Evolutionary conservation across 2,888 invertebrate species (phyloP), one percentile per base, ranked within the genome.

Genomic region (Dugesia japonica): DNA sequence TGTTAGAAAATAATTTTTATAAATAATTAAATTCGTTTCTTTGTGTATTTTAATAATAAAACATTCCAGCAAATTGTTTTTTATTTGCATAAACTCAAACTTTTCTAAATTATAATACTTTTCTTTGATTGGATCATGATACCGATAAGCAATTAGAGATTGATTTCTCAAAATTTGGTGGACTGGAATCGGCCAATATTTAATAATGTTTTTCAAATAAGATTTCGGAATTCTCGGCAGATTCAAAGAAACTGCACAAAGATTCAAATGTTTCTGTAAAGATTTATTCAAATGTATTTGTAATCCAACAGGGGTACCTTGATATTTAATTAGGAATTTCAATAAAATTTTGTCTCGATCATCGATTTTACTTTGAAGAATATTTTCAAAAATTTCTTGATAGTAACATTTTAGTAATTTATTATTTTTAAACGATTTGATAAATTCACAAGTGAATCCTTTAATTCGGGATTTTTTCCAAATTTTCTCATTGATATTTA

Each of bases 261-360:
- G n/a, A 20, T 56, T 1, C n/a, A 56, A n/a, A 56, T 56, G 56
- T 56, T 56, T 56, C 56, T 56, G 56, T 7, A 56, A n/a, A 7
- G 20, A 23, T 56, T 23, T 56, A 56, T 56, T 56, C n/a, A 56
- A n/a, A n/a, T 56, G 56, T 56, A 56, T 56, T 56, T 56, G 56
- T n/a, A 56, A 4, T 20, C 56, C 56, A 56, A 56, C n/a, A 4
- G 56, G 56, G 4, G 56, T 56, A 7, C 56, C 56, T 56, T 56
- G 56, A 56, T 56, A 56, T 56, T 56, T 56, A n/a, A 56, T 56
- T 23, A 56, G 56, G 23, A 56, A 56, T 56, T 56, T 56, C 56
- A 56, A n/a, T 23, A 56, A n/a, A n/a, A 56, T 56, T 23, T 56
- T 56, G n/a, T 56, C 56, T n/a, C 56, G 56, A 56, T 56, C 56